These are phyloP conservation scores for Calcarius lapponicus DNA, from an alignment of 2,797 vertebrate genomes.

Conservation along the genomic window DNA sequence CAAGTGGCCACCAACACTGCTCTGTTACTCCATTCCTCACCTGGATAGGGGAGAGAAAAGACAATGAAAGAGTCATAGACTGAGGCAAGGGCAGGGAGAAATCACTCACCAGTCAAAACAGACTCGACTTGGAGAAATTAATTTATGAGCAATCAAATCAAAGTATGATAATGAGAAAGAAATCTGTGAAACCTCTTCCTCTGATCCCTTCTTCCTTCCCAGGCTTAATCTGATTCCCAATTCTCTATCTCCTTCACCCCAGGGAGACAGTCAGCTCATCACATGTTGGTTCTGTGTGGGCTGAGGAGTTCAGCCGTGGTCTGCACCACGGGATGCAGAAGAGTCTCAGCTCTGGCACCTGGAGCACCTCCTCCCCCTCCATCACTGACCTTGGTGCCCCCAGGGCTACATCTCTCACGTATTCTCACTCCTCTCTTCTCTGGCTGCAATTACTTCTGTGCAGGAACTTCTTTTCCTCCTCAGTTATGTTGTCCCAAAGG, in stretches of 20 bases:
- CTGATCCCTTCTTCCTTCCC: background rate
- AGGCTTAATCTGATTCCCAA: background rate
- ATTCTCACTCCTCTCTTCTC: background rate
- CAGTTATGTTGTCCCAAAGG: background rate
- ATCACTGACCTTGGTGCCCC: background rate
- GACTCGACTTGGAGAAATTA: background rate
- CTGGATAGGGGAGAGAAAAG: background rate
- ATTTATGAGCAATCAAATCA: background rate
- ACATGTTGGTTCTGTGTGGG: fast-evolving
- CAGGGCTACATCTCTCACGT: background rate
- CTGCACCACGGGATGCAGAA: fast-evolving
- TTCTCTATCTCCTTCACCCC: background rate
- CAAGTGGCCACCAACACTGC: background rate
- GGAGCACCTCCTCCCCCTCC: background rate
- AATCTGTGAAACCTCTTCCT: background rate
- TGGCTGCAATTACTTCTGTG: background rate
- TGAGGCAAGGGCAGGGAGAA: background rate
- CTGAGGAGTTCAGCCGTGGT: background rate
- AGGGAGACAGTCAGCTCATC: background rate
- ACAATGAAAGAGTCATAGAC: too few species aligned
- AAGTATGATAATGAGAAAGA: background rate
- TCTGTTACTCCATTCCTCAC: background rate
- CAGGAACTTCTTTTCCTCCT: background rate
- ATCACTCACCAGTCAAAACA: background rate
- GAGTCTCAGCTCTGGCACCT: background rate